A percentile compares a stretch with the other conserved stretches of the same genome.
Conservation (phyloP, 2,888 invertebrate genomes). For the Plebejus anna region DNA sequence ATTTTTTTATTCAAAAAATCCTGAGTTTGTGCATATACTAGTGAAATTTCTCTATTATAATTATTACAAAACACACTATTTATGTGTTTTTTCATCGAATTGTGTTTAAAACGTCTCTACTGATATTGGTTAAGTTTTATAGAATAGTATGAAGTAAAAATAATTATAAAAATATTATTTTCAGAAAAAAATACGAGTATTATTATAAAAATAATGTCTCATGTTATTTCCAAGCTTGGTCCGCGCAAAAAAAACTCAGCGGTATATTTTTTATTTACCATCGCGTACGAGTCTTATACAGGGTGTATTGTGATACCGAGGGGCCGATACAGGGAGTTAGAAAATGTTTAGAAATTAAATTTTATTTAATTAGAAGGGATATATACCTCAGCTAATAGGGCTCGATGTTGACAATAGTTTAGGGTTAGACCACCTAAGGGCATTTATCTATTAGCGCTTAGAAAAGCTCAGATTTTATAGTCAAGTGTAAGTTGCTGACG, state of each 20-base stretch:
- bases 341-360: conserved; percentile 32
- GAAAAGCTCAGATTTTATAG: neutral
- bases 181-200: no score
- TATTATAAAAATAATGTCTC: neutral
- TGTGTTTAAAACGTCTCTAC: no score
- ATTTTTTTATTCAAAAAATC: no score
- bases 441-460: conserved; percentile 15
- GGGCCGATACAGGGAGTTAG: conserved; percentile 35
- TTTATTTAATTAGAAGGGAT: conserved; percentile 15
- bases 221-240: neutral
- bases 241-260: conserved; percentile 2
- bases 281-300: conserved; percentile 40
- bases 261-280: conserved; percentile 55
- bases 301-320: conserved; percentile 45
- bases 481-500: neutral
- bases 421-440: conserved; percentile 3
- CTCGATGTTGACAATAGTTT: conserved; percentile 12
- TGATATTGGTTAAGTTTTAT: no score
- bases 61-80: no score
- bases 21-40: no score
- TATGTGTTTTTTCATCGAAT: no score
- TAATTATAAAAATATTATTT: no score
- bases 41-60: no score
- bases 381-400: conserved; percentile 6
- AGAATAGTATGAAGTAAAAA: no score